Conservation (phyloP, 2,113 vertebrate species). For the Orthochromis indermauri region DNA sequence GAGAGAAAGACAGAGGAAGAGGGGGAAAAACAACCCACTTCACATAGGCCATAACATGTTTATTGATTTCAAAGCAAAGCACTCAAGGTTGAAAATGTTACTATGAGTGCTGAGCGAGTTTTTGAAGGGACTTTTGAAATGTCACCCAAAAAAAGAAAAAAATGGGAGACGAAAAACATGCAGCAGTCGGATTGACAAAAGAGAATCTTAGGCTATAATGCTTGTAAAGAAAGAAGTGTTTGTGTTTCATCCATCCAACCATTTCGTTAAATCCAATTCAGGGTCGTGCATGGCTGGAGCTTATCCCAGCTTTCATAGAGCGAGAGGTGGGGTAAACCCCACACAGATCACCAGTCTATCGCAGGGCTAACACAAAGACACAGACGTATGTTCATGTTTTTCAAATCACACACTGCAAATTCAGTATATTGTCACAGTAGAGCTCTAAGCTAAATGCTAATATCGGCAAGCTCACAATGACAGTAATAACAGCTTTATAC, state of each 20-base stretch:
- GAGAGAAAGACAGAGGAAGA: not conserved
- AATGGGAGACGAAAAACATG: rapidly evolving
- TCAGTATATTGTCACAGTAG: not conserved
- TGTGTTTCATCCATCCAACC: not conserved
- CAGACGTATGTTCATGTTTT: not conserved
- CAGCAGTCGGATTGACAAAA: not conserved
- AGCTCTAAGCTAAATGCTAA: not conserved
- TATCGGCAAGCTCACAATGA: not conserved
- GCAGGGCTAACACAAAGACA: not conserved
- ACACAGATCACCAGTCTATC: not conserved
- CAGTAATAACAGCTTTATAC: not conserved
- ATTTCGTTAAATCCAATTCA: not conserved
- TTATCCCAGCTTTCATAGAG: not conserved
- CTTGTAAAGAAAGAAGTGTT: not conserved
- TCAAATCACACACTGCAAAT: not conserved
- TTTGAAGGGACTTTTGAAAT: not conserved
- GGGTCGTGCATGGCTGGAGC: not conserved
- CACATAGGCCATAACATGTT: not conserved
- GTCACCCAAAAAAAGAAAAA: not conserved
- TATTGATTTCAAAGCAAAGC: not conserved
- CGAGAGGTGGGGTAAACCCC: not conserved
- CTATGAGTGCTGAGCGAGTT: not conserved
- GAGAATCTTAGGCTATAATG: not conserved
- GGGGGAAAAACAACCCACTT: rapidly evolving
- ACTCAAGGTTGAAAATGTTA: not conserved